Evolutionary conservation across 2,888 invertebrate genomes (phyloP).

Genomic region (Morpho deidamia): DNA sequence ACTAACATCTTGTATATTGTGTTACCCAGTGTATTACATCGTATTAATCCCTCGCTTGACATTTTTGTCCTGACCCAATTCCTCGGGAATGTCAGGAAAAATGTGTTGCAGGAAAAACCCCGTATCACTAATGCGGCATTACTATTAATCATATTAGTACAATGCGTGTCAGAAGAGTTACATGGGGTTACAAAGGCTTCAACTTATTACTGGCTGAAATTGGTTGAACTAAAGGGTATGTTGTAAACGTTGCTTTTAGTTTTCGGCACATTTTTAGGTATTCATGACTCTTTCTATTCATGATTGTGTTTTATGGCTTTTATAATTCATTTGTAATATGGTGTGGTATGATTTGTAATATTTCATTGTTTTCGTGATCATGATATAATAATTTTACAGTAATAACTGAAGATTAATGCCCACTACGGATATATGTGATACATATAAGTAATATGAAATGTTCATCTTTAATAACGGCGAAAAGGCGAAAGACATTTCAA

Average conservation of each 20-base stretch:
- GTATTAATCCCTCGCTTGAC: conserved; percentile 30
- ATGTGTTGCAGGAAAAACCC: conserved; percentile 37
- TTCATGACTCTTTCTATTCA: neutral
- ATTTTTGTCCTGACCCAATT: conserved; percentile 51
- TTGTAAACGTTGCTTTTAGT: conserved; percentile 2
- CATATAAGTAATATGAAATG: no score
- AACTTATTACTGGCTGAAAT: conserved; percentile 26
- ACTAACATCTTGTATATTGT: conserved; percentile 12
- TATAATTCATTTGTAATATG: neutral
- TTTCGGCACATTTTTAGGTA: conserved; percentile 4
- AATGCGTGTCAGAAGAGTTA: conserved; percentile 53
- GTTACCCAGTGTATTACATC: conserved; percentile 11
- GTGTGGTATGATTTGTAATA: neutral
- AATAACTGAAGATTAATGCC: no score
- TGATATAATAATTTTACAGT: no score
- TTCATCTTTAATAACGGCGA: no score
- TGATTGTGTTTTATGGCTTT: neutral
- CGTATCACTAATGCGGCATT: conserved; percentile 59
- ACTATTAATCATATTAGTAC: conserved; percentile 70
- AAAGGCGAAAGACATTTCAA: no score
- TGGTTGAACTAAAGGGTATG: conserved; percentile 14
- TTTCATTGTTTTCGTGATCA: neutral
- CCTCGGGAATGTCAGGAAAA: conserved; percentile 54
- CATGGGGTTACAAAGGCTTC: conserved; percentile 56
- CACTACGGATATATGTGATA: no score